Conservation (phyloP, 2,797 vertebrate genomes). For the Varecia variegata region DNA sequence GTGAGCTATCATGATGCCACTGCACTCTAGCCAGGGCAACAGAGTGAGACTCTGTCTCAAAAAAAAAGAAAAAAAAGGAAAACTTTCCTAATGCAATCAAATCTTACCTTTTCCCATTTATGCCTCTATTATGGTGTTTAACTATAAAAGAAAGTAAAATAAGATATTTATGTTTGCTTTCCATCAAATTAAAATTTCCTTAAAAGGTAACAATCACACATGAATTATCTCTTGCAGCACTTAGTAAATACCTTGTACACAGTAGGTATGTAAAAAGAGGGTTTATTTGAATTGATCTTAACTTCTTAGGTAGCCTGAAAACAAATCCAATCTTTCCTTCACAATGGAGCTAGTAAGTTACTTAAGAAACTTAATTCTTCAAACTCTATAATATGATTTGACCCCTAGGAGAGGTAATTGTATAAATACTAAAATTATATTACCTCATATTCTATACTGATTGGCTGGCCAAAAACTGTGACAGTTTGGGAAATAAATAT, state of each 20-base stretch:
- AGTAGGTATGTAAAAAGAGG: background rate
- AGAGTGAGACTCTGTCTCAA: too few species aligned
- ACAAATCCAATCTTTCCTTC: background rate
- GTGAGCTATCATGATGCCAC: background rate
- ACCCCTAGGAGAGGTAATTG: background rate
- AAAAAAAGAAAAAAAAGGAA: background rate
- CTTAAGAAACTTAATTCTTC: background rate
- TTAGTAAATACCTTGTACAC: background rate
- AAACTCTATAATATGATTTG: background rate
- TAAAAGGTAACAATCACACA: constrained; percentile 8
- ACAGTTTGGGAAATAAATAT: constrained; percentile 1
- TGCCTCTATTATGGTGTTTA: background rate
- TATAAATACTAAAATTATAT: background rate
- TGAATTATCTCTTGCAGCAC: background rate
- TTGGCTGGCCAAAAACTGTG: background rate
- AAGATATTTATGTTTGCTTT: background rate
- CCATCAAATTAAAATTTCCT: background rate
- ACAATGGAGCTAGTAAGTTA: background rate
- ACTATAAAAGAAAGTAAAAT: background rate
- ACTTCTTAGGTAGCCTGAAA: background rate
- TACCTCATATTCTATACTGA: background rate
- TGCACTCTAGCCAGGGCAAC: too few species aligned
- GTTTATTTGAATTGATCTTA: background rate
- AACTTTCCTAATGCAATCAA: background rate
- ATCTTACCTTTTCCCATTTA: background rate